Conservation (phyloP, 2,797 vertebrate genomes). For the Schizothorax lantsangensis region DNA sequence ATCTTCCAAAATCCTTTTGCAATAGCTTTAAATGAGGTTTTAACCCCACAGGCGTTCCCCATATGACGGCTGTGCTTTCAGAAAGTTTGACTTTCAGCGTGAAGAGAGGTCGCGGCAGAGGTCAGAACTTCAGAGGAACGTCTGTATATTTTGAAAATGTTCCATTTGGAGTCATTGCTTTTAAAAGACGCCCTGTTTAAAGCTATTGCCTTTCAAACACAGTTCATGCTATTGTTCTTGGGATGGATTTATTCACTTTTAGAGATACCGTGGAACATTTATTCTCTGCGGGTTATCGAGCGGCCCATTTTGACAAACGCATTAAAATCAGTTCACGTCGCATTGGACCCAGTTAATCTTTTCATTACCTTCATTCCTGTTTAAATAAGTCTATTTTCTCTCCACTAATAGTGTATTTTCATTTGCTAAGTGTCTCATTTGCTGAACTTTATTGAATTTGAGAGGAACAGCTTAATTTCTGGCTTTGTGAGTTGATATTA, state of each 20-base stretch:
- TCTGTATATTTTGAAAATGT: conserved; percentile 18
- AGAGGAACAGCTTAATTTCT: conserved; percentile 45
- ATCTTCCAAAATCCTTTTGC: not conserved
- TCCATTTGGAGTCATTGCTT: conserved; percentile 37
- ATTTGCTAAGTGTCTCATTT: conserved; percentile 46
- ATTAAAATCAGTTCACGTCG: conserved; percentile 28
- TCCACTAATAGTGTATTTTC: conserved; percentile 31
- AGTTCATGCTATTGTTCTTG: conserved; percentile 48
- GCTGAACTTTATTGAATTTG: conserved; percentile 48
- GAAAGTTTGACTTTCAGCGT: conserved; percentile 10
- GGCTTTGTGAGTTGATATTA: conserved; percentile 34
- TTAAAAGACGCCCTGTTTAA: conserved; percentile 38
- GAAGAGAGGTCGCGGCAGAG: not conserved
- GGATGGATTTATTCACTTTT: conserved; percentile 42
- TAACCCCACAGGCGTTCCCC: conserved; percentile 1
- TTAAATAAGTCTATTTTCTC: conserved; percentile 44
- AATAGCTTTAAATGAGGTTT: conserved; percentile 9
- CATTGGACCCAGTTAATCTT: conserved; percentile 41
- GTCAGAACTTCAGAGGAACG: conserved; percentile 14
- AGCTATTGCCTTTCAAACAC: conserved; percentile 30
- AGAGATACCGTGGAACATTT: conserved; percentile 8
- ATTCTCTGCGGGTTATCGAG: conserved; percentile 33
- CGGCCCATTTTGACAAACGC: conserved; percentile 27
- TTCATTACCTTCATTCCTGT: conserved; percentile 25
- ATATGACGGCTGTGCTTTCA: not conserved